Percentiles rank a stretch among this genome's conserved stretches.
phyloP scores from a whole-genome alignment of 2,888 invertebrate species.

The Drosophila melanosoma region DNA sequence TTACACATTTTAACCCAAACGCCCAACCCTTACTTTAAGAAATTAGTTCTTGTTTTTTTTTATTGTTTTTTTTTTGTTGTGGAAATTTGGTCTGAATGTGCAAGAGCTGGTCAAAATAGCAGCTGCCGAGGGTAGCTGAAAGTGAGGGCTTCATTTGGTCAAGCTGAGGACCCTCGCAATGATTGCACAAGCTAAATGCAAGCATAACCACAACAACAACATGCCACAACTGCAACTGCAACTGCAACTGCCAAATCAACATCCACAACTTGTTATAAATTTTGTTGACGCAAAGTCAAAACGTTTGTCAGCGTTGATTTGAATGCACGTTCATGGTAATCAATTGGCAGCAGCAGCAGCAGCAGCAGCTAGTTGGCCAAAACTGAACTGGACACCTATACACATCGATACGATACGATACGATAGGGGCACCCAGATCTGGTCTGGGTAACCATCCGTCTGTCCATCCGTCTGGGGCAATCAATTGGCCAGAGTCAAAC shows the following conservation, averaged over 20 bases:
- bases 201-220: slow-evolving; percentile 14
- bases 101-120: slow-evolving; percentile 2
- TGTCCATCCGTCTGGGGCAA: slow-evolving; percentile 33
- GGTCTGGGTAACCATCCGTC: slow-evolving; percentile 11
- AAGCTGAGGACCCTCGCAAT: slow-evolving; percentile 18
- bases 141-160: slow-evolving; percentile 20
- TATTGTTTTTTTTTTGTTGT: neutral
- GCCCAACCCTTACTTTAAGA: neutral
- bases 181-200: slow-evolving; percentile 13
- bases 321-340: slow-evolving; percentile 78
- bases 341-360: slow-evolving; percentile 48
- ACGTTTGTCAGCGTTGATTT: slow-evolving; percentile 71
- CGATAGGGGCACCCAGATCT: slow-evolving; percentile 20
- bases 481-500: slow-evolving; percentile 38
- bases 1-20: neutral
- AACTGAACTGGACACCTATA: slow-evolving; percentile 41
- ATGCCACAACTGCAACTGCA: slow-evolving; percentile 37
- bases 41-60: neutral
- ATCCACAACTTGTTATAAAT: slow-evolving; percentile 66
- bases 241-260: slow-evolving; percentile 5
- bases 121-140: slow-evolving; percentile 6
- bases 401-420: slow-evolving; percentile 25
- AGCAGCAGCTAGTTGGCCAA: slow-evolving; percentile 27
- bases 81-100: slow-evolving; percentile 7
- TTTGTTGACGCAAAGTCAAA: slow-evolving; percentile 75